Evolutionary conservation across 2,797 vertebrate species (phyloP).

Genomic region (Champsocephalus gunnari): DNA sequence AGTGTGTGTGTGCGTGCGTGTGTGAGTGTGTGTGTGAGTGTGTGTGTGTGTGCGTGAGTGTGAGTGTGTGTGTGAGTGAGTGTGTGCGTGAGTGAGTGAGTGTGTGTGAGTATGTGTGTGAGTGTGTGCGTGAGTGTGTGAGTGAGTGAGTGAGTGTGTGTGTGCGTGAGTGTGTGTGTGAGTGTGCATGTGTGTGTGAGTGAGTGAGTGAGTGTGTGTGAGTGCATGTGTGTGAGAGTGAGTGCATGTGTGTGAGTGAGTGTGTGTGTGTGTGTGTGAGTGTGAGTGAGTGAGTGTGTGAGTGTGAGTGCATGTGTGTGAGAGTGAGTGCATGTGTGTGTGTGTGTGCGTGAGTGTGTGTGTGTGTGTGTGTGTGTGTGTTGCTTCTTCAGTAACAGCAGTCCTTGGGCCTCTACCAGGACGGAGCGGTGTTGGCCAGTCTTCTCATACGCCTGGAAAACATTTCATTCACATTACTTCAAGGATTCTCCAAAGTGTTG

Average conservation of each 20-base stretch:
- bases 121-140: slow-evolving; percentile 12
- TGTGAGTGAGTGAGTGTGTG: slow-evolving; percentile 14
- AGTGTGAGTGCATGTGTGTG: slow-evolving; percentile 18
- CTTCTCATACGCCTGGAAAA: slow-evolving; percentile 81
- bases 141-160: not conserved
- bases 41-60: slow-evolving; percentile 7
- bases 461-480: not conserved
- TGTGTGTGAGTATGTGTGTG: not conserved
- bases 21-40: not conserved
- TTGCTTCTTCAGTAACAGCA: slow-evolving; percentile 22
- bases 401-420: slow-evolving; percentile 86
- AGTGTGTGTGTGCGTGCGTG: slow-evolving; percentile 2
- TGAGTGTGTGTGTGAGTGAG: not conserved
- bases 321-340: not conserved
- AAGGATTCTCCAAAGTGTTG: not conserved
- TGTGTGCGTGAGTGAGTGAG: not conserved
- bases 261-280: slow-evolving; percentile 14
- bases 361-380: not conserved
- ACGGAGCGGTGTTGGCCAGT: slow-evolving; percentile 84
- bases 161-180: not conserved
- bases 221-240: not conserved
- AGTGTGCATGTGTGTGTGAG: slow-evolving; percentile 12
- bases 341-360: slow-evolving; percentile 4
- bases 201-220: slow-evolving; percentile 4
- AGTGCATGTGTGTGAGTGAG: slow-evolving; percentile 1